phyloP scores from a whole-genome alignment of 2,888 invertebrate species.

The Anodontia alba region DNA sequence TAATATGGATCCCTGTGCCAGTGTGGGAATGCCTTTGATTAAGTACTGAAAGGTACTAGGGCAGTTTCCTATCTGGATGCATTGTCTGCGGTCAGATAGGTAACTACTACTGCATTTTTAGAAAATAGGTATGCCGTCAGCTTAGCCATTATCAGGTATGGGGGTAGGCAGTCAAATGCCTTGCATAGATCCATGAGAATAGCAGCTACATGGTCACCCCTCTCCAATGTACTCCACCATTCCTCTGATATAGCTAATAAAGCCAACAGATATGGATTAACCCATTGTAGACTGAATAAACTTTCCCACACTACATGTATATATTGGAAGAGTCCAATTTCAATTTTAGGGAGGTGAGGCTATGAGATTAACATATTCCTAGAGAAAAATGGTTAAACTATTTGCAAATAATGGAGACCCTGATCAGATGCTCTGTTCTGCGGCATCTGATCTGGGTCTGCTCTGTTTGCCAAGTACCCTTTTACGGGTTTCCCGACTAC shows the following conservation, averaged over 20 bases:
- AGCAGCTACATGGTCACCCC: background rate
- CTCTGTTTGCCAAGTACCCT: too few relatives aligned
- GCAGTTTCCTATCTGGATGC: background rate
- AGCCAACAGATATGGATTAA: background rate
- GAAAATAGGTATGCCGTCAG: background rate
- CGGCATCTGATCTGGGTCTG: too few relatives aligned
- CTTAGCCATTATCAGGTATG: background rate
- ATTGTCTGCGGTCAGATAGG: too few relatives aligned
- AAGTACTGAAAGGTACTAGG: background rate
- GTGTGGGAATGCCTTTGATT: background rate
- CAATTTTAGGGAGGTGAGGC: too few relatives aligned
- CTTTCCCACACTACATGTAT: too few relatives aligned
- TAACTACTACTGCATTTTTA: background rate
- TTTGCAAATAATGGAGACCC: too few relatives aligned
- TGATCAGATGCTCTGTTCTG: too few relatives aligned
- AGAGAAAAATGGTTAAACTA: too few relatives aligned
- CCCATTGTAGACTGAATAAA: too few relatives aligned
- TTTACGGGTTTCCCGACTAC: too few relatives aligned
- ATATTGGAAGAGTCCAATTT: too few relatives aligned
- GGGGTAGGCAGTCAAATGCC: background rate
- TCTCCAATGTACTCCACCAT: background rate
- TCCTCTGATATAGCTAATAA: background rate
- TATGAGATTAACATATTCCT: too few relatives aligned
- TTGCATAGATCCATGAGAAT: background rate
- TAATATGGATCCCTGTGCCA: constrained; percentile 2